Conservation (phyloP, 2,113 vertebrate species). For the Tragelaphus strepsiceros region DNA sequence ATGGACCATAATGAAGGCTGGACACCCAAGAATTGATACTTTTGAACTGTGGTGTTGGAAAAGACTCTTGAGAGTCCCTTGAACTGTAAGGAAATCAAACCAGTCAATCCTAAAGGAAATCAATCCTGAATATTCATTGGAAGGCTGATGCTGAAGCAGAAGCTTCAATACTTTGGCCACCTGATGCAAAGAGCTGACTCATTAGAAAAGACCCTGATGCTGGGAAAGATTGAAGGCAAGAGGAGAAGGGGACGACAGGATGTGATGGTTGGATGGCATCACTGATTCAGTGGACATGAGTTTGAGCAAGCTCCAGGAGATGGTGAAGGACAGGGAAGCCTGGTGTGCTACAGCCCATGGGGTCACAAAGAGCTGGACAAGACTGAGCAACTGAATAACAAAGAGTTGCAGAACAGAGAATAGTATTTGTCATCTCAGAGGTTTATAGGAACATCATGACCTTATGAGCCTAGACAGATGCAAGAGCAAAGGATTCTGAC, state of each 20-base stretch:
- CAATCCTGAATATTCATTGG: background rate
- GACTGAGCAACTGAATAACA: background rate
- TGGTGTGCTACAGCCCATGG: background rate
- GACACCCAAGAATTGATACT: background rate
- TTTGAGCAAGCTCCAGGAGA: background rate
- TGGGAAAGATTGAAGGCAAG: background rate
- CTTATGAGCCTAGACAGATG: background rate
- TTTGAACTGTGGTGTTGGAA: background rate
- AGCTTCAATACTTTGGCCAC: background rate
- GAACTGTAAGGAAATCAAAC: background rate
- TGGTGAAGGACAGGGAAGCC: background rate
- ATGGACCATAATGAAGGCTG: background rate
- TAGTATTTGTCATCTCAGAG: background rate
- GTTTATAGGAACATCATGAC: background rate
- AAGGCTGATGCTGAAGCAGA: background rate
- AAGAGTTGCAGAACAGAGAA: background rate
- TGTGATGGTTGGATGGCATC: background rate
- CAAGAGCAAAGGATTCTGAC: background rate
- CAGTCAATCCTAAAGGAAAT: background rate
- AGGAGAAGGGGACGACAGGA: background rate
- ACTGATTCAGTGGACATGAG: background rate
- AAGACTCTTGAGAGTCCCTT: background rate
- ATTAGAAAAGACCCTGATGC: background rate
- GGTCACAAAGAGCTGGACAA: background rate
- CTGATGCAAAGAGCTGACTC: background rate